Evolutionary conservation across 2,797 vertebrate species (phyloP).

Genomic region (Alosa sapidissima): DNA sequence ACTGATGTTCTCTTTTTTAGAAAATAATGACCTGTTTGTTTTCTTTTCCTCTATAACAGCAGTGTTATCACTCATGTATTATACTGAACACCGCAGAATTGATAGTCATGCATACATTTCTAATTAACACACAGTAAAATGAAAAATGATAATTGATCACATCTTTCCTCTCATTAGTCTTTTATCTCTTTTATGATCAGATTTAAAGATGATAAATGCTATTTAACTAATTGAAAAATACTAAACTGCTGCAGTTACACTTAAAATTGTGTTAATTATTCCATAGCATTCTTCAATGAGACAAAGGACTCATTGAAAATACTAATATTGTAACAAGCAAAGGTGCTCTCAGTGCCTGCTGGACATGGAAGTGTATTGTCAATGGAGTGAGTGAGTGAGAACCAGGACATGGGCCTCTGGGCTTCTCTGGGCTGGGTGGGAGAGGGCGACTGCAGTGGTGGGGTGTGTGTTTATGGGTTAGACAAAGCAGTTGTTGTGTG

Average conservation of each 20-base stretch:
- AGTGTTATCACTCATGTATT: not conserved
- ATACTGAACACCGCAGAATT: not conserved
- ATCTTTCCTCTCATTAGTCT: not conserved
- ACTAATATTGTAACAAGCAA: not conserved
- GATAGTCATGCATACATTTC: not conserved
- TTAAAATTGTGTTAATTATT: not conserved
- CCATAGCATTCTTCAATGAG: not conserved
- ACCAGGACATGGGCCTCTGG: slow-evolving; percentile 66
- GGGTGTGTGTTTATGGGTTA: slow-evolving; percentile 74
- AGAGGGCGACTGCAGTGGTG: slow-evolving; percentile 63
- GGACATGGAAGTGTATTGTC: slow-evolving; percentile 55
- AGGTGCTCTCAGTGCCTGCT: not conserved
- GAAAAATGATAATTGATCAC: not conserved
- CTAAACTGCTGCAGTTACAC: not conserved
- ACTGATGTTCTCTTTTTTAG: not conserved
- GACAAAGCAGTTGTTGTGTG: slow-evolving; percentile 83
- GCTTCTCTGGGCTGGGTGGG: slow-evolving; percentile 70
- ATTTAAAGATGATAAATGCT: too few relatives aligned
- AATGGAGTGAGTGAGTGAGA: slow-evolving; percentile 65
- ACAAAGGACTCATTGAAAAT: slow-evolving; percentile 32
- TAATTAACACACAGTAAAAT: not conserved
- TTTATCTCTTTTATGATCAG: not conserved
- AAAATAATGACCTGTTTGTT: not conserved
- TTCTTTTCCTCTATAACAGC: not conserved
- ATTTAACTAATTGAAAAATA: too few relatives aligned